Evolutionary conservation across 2,113 vertebrate genomes (phyloP), one percentile per base, ranked within the genome.

Genomic region (Myodes glareolus): DNA sequence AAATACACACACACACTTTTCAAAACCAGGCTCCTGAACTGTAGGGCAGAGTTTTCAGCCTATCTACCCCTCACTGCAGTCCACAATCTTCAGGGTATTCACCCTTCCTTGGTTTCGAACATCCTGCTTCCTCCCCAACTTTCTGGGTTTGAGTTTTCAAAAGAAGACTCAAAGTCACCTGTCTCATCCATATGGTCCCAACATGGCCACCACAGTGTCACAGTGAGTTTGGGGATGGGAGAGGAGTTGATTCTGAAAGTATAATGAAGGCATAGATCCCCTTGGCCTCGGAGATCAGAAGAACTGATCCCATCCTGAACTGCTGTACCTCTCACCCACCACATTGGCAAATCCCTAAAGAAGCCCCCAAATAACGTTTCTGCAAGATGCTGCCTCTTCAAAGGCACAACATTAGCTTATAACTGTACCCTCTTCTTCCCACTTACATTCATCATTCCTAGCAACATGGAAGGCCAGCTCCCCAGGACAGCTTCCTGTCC

Each of bases 151-250:
- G n/a, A n/a, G n/a, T n/a, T n/a, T n/a, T 29, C 55, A 39, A 33
- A n/a, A 13, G 67, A 52, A n/a, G 23, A n/a, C 55, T 67, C 65
- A n/a, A 3, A 14, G 12, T 31, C 9, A 12, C 31, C n/a, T 19
- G 4, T 39, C 55, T 31, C n/a, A 5, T 42, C 23, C 58, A 29
- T 5, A 3, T 14, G 4, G 7, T 39, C 50, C 21, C 33, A 1
- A 4, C 27, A 36, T 2, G 0, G 0, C 11, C 11, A 33, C 10
- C 5, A 14, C 55, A 36, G 25, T 21, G 23, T 55, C 52, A 5
- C 29, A 2, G 61, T 0, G 0, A 55, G 29, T 29, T 17, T 1
- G 21, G n/a, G 25, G 21, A n/a, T 1, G 23, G n/a, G 1, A 2
- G 1, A 0, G 55, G 55, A 21, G 58, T 58, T 58, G 58, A 58